phyloP scores from a whole-genome alignment of 2,113 vertebrate genomes.

The Pangasianodon hypophthalmus region DNA sequence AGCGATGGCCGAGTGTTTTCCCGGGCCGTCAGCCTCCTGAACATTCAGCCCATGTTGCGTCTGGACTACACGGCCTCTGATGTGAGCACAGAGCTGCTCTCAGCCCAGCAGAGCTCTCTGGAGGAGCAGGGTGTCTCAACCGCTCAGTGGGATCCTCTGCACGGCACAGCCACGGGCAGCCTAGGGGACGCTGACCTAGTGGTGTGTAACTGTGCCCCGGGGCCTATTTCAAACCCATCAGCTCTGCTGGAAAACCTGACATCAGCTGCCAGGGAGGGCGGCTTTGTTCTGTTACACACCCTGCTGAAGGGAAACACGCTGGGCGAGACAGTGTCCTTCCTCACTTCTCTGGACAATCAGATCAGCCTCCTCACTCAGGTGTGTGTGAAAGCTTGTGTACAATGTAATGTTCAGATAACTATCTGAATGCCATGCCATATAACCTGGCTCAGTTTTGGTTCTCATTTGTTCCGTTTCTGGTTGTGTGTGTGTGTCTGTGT shows the following conservation, averaged over 20 bases:
- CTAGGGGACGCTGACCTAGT: conserved; percentile 78
- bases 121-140: conserved; percentile 67
- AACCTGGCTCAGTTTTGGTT: neutral
- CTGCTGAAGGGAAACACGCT: conserved; percentile 83
- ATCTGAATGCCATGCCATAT: neutral
- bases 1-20: conserved; percentile 80
- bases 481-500: neutral
- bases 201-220: conserved; percentile 79
- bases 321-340: conserved; percentile 82
- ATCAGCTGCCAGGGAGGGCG: conserved; percentile 80
- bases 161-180: conserved; percentile 65
- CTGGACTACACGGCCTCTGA: conserved; percentile 87
- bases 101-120: conserved; percentile 65
- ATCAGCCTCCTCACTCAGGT: conserved; percentile 84
- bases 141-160: conserved; percentile 82
- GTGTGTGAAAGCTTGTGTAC: neutral
- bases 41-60: conserved; percentile 82
- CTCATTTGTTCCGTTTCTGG: neutral
- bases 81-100: conserved; percentile 64
- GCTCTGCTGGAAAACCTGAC: conserved; percentile 78
- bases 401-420: neutral
- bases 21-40: conserved; percentile 76
- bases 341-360: conserved; percentile 71
- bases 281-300: conserved; percentile 88
- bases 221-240: conserved; percentile 56